Evolutionary conservation across 1,140 invertebrate species (phyloP).

Genomic region (Rhyzopertha dominica): DNA sequence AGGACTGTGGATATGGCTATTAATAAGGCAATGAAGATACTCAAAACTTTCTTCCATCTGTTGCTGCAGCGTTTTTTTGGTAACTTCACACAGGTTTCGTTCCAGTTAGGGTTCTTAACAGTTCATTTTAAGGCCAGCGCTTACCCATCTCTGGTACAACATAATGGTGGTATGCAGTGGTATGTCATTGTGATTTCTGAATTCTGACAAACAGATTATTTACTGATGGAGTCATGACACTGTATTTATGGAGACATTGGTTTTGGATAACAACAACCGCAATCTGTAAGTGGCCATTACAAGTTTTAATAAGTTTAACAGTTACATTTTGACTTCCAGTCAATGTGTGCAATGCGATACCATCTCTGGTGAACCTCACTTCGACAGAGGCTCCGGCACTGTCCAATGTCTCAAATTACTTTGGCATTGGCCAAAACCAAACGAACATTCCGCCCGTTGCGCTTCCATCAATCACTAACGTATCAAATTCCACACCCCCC

Average conservation of each 20-base stretch:
- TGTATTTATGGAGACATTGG: conserved; percentile 67
- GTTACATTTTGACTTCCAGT: not conserved
- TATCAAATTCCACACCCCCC: conserved; percentile 6
- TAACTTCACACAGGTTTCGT: too few species aligned
- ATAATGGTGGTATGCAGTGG: too few species aligned
- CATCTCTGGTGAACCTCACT: not conserved
- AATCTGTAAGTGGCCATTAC: conserved; percentile 42
- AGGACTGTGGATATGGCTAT: too few species aligned
- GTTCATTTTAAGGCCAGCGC: too few species aligned
- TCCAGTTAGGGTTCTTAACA: too few species aligned
- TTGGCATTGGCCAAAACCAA: not conserved
- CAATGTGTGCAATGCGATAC: conserved; percentile 5
- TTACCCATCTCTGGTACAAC: too few species aligned
- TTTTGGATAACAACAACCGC: conserved; percentile 59
- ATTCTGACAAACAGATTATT: too few species aligned
- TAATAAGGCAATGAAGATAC: too few species aligned
- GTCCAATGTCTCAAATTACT: not conserved
- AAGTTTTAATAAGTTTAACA: conserved; percentile 16
- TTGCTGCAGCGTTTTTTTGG: too few species aligned
- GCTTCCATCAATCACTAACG: not conserved
- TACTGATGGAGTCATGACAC: conserved; percentile 60
- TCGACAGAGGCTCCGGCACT: not conserved
- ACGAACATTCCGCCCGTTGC: not conserved
- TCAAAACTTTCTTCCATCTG: too few species aligned
- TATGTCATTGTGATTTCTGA: too few species aligned